Base-by-base conservation (phyloP, 2,797 vertebrate genomes). In the Sardinella longiceps region DNA sequence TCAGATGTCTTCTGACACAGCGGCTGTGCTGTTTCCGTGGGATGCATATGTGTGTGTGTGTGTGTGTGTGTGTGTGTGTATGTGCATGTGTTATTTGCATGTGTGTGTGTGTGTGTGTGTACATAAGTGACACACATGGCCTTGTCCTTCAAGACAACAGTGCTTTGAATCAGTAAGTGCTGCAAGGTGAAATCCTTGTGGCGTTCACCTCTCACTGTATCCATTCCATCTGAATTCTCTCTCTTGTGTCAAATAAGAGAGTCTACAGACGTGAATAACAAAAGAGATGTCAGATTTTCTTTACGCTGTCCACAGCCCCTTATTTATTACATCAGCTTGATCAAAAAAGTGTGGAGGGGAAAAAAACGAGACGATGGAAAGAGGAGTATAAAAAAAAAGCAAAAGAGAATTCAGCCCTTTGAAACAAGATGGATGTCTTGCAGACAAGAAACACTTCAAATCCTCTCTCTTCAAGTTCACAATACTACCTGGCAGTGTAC, bases 281-380 rank as follows among this genome's bases (percentile, higher is more conserved):
- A 88, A 91, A 70, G 85, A 77, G 86, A 84, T 0, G 70, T 43
- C 70, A 43, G 70, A 9, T 43, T 23, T 37, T 77, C 37, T 77
- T 77, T 2, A 77, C 3, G 20, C 66, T 74, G 30, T 74, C 30
- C 66, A 37, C 66, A 74, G 4, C 15, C 30, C 33, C 70, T 43
- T 20, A 39, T 39, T 91, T 86, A 90, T 87, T 88, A 89, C 90
- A 89, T 92, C 90, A 91, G 84, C 90, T 91, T 88, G 85, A 86
- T 70, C 80, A 58, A 80, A 20, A 51, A 4, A 56, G n/a, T n/a
- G n/a, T n/a, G n/a, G n/a, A n/a, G 90, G 74, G 84, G 85, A 83
- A 84, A 89, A 84, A 83, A 81, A 23, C 7, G 37, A 77, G 70
- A 23, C 33, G 5, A 33, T 77, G 12, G 37, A 77, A 43, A 23